Percentiles rank a stretch among this genome's conserved stretches.
phyloP scores from a whole-genome alignment of 2,888 invertebrate genomes.

The Octodonta nipae region DNA sequence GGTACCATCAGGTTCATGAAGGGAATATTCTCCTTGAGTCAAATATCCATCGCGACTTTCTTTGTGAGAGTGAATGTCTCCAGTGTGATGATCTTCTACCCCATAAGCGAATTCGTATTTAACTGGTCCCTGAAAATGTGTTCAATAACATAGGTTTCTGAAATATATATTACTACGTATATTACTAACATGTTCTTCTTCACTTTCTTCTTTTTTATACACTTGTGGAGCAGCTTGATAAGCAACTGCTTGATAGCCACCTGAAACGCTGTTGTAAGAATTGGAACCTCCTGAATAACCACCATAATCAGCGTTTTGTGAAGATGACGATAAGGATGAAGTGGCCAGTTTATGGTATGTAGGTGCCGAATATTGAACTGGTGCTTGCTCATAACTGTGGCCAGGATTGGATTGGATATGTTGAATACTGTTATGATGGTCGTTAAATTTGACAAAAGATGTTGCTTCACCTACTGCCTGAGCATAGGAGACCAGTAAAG shows the following conservation, averaged over 20 bases:
- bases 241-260: slow-evolving; percentile 7
- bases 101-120: slow-evolving; percentile 46
- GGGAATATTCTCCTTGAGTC: slow-evolving; percentile 43
- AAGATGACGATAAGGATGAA: slow-evolving; percentile 5
- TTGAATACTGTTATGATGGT: too few relatives aligned
- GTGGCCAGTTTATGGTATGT: too few relatives aligned
- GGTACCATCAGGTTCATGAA: slow-evolving; percentile 44
- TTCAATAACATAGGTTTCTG: too few relatives aligned
- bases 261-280: slow-evolving; percentile 5
- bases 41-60: slow-evolving; percentile 42
- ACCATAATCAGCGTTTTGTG: not conserved
- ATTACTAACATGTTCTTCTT: too few relatives aligned
- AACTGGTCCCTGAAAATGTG: slow-evolving; percentile 37
- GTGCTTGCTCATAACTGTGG: slow-evolving; percentile 5
- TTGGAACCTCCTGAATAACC: too few relatives aligned
- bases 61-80: slow-evolving; percentile 43
- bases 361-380: slow-evolving; percentile 3
- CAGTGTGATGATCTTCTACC: slow-evolving; percentile 43
- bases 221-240: too few relatives aligned
- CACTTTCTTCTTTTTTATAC: slow-evolving; percentile 10
- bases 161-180: too few relatives aligned
- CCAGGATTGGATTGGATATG: slow-evolving; percentile 12
- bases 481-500: too few relatives aligned
- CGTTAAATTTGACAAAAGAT: slow-evolving; percentile 18
- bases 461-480: too few relatives aligned